Evolutionary conservation across 2,113 vertebrate genomes (phyloP), one percentile per base, ranked within the genome.

Genomic region (Azemiops feae): DNA sequence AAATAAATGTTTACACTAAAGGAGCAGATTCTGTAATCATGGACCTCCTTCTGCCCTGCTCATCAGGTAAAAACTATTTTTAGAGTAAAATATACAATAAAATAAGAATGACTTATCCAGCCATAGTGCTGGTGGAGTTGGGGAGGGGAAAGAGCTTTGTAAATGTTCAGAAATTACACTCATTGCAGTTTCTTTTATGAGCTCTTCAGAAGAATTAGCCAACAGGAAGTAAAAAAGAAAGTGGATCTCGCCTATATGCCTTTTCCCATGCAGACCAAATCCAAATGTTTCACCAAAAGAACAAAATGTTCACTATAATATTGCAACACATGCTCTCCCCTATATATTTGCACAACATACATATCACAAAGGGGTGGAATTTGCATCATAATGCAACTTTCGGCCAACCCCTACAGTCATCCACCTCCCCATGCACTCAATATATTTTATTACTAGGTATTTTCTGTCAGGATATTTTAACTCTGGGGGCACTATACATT

Each of bases 1-100:
- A 99, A 96, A 99, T 99, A 97, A 98, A 98, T 0, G 98, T 99
- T 92, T 99, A 99, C 97, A 99, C 99, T 91, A 99, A 99, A 97
- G 99, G 99, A 90, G 99, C 99, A 0, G 99, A 99, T 97, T 99
- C 99, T 0, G 98, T 97, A 95, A 97, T 99, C 96, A 99, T 99
- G 99, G 99, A 99, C 93, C 98, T 99, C 94, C 98, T 99, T 96
- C 98, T 97, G 88, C 98, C 98, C 0, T 98, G 98, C 92, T 97
- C 97, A 93, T 95, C 98, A 98, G 98, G 98, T 98, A 98, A 60
- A 18, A 0, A 0, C 90, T 91, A 87, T 91, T 95, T 58, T 69
- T 0, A 86, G 92, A 47, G 45, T 54, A 53, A 85, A 88, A 47
- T 85, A n/a, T 20, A 85, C 4, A 45, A 3, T 18, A 8, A 58